These are phyloP conservation scores for Drosophila lowei DNA, from an alignment of 1,140 invertebrate species.

Conservation along the genomic window DNA sequence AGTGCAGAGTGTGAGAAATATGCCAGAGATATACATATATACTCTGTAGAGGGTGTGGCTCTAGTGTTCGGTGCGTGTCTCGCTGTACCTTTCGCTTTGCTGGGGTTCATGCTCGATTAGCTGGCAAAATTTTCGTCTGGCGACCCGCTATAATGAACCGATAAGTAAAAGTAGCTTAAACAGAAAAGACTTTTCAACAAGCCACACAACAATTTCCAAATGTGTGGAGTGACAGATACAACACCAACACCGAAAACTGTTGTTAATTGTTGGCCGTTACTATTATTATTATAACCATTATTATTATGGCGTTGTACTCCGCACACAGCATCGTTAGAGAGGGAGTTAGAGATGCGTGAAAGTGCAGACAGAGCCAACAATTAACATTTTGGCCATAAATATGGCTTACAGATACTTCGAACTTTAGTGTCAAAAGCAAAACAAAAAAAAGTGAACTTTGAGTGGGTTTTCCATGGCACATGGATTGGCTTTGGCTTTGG, in stretches of 20 bases:
- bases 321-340: conserved; percentile 45
- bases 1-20: conserved; percentile 47
- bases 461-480: conserved; percentile 31
- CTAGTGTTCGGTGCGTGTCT: conserved; percentile 28
- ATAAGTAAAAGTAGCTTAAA: conserved; percentile 80
- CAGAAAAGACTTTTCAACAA: conserved; percentile 58
- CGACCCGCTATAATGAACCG: conserved; percentile 74
- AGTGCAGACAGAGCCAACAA: conserved; percentile 66
- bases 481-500: not conserved
- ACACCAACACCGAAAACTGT: conserved; percentile 31
- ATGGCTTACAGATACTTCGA: conserved; percentile 55
- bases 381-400: conserved; percentile 69
- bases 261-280: conserved; percentile 69
- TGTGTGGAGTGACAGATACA: conserved; percentile 36
- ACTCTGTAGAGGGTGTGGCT: conserved; percentile 14
- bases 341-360: conserved; percentile 53
- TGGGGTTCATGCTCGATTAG: conserved; percentile 76
- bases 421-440: conserved; percentile 39
- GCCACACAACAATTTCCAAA: conserved; percentile 25
- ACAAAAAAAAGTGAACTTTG: conserved; percentile 52
- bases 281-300: conserved; percentile 21
- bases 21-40: conserved; percentile 4
- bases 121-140: conserved; percentile 48
- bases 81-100: conserved; percentile 58
- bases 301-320: conserved; percentile 59